Conservation (phyloP, 2,113 vertebrate species). For the Perognathus longimembris region DNA sequence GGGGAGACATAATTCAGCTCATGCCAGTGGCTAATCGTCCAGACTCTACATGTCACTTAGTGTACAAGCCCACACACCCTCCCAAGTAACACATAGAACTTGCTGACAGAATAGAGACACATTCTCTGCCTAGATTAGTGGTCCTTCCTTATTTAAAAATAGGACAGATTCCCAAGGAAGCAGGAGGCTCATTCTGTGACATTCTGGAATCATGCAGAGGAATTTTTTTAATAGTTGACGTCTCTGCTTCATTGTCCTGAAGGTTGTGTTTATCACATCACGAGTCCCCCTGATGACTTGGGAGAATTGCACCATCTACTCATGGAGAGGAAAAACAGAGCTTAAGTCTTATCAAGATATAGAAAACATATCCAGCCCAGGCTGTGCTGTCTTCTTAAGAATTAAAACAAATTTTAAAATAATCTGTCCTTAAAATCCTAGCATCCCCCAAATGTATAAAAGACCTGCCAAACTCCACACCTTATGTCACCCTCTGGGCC, state of each 20-base stretch:
- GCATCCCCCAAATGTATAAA: background rate
- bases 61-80: background rate
- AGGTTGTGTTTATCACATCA: background rate
- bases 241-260: background rate
- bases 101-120: background rate
- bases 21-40: background rate
- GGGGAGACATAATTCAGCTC: fast-evolving
- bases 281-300: background rate
- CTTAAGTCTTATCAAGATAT: background rate
- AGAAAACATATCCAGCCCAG: background rate
- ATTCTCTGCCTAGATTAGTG: background rate
- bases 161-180: background rate
- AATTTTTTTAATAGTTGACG: background rate
- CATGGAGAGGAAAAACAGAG: background rate
- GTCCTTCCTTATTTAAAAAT: slow-evolving; percentile 14
- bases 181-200: background rate
- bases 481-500: background rate
- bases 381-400: background rate
- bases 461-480: background rate
- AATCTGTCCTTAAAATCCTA: background rate
- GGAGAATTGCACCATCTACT: background rate
- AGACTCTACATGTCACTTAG: background rate
- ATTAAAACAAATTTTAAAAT: slow-evolving; percentile 27
- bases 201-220: background rate
- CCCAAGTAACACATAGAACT: background rate